Conservation (phyloP, 64 coral and sea anemone genomes). For the Porites australiensis region DNA sequence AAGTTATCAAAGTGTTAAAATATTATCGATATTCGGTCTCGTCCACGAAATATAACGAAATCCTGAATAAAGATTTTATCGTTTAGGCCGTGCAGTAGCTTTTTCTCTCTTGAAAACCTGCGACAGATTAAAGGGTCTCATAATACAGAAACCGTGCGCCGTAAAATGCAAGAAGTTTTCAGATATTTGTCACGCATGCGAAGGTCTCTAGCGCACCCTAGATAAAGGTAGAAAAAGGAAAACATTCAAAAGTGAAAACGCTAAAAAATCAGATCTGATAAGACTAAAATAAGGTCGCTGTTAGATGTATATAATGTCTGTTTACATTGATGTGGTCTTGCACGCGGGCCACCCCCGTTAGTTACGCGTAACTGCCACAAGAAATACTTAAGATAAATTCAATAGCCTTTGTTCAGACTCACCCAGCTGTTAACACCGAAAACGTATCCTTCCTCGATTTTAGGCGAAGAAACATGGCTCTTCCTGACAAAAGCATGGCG, state of each 20-base stretch:
- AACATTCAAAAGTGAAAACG: not conserved
- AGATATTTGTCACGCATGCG: not conserved
- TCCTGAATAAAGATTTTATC: conserved; percentile 16
- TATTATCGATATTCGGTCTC: not conserved
- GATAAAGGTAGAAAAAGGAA: not conserved
- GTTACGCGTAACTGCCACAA: not conserved
- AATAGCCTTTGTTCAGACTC: conserved; percentile 37
- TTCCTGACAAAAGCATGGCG: conserved; percentile 82
- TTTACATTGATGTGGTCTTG: not conserved
- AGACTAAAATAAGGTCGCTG: not conserved
- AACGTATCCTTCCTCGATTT: conserved; percentile 65
- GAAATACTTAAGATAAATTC: not conserved
- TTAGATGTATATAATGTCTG: not conserved
- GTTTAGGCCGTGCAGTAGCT: not conserved
- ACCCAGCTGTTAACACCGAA: conserved; percentile 92
- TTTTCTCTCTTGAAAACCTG: not conserved
- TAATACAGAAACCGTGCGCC: no score
- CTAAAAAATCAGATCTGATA: not conserved
- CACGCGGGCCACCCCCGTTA: not conserved
- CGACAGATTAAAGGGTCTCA: no score
- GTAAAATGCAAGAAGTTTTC: not conserved
- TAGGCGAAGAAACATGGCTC: conserved; percentile 18
- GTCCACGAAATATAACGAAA: not conserved
- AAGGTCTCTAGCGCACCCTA: not conserved
- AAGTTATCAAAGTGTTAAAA: not conserved